A percentile compares a stretch with the other conserved stretches of the same genome.
Conservation (phyloP, 2,113 vertebrate genomes). For the human region GRCh38 chr7:138907001-138907500, state of each 20-base stretch:
- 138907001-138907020: slow-evolving; percentile 89
- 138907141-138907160: not conserved
- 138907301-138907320: not conserved
- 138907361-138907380: not conserved
- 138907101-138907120: slow-evolving; percentile 85
- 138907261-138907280: not conserved
- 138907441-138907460: not conserved
- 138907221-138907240: not conserved
- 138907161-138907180: not conserved
- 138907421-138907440: not conserved
- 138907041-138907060: slow-evolving; percentile 91
- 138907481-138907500: not conserved
- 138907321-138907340: not conserved
- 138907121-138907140: not conserved
- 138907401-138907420: not conserved
- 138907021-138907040: slow-evolving; percentile 86
- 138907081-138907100: slow-evolving; percentile 90
- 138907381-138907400: not conserved
- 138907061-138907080: slow-evolving; percentile 67
- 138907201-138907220: not conserved
- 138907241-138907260: not conserved
- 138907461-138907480: not conserved
- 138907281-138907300: not conserved
- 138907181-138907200: not conserved
- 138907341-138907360: slow-evolving; percentile 21